These are phyloP conservation scores for Eurosta solidaginis DNA, from an alignment of 1,140 invertebrate genomes.

Conservation along the genomic window DNA sequence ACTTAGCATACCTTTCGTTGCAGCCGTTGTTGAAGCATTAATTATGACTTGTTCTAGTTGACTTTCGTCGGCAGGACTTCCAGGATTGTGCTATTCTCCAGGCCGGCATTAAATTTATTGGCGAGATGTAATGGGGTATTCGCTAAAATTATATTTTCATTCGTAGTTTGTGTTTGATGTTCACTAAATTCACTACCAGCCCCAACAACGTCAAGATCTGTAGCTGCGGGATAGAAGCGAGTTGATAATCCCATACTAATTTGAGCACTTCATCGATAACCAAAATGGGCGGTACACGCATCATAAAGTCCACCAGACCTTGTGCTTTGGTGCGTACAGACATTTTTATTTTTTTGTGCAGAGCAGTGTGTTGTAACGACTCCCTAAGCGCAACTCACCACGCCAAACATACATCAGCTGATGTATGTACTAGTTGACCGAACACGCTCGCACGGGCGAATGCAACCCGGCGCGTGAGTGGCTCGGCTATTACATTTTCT, in stretches of 20 bases:
- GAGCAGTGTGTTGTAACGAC: no score
- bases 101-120: neutral
- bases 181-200: neutral
- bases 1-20: slow-evolving; percentile 44
- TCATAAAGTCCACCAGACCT: slow-evolving; percentile 73
- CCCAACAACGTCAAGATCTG: neutral
- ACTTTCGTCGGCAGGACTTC: neutral
- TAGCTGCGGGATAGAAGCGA: slow-evolving; percentile 37
- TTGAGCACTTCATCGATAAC: slow-evolving; percentile 85
- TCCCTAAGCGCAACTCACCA: no score
- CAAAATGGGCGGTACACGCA: slow-evolving; percentile 86
- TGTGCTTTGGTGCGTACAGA: slow-evolving; percentile 69
- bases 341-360: slow-evolving; percentile 58
- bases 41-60: slow-evolving; percentile 46
- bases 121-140: neutral
- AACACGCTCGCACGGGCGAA: no score
- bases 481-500: no score
- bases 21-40: slow-evolving; percentile 40
- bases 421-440: no score
- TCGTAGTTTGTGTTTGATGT: neutral
- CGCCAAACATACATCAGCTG: no score
- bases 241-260: slow-evolving; percentile 61
- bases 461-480: no score
- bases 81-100: neutral
- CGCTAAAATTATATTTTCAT: neutral